Evolutionary conservation across 1,140 invertebrate genomes (phyloP).

Genomic region (Dreissena polymorpha): DNA sequence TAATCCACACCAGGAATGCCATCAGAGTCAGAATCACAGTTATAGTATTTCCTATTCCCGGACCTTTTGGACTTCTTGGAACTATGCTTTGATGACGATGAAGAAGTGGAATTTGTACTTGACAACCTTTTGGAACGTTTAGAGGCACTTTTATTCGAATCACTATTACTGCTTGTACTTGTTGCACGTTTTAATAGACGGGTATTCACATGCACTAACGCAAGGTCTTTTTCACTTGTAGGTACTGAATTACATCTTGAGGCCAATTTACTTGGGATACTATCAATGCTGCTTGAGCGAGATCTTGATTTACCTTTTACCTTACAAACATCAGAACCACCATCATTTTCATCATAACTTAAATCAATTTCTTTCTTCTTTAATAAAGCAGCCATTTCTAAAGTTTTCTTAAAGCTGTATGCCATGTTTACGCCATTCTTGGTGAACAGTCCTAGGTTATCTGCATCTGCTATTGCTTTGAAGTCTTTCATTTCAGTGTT

Average conservation of each 20-base stretch:
- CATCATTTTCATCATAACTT: slow-evolving; percentile 16
- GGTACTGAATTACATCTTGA: slow-evolving; percentile 22
- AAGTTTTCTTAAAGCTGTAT: too few species aligned
- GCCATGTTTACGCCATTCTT: too few species aligned
- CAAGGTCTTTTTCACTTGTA: slow-evolving; percentile 17
- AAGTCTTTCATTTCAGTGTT: neutral
- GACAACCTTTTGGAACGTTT: slow-evolving; percentile 45
- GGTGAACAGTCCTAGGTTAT: neutral
- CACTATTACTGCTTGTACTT: slow-evolving; percentile 14
- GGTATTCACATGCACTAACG: neutral
- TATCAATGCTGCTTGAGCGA: slow-evolving; percentile 26
- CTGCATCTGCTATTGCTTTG: neutral
- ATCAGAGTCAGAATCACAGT: slow-evolving; percentile 45
- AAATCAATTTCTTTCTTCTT: neutral
- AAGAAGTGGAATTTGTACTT: slow-evolving; percentile 20
- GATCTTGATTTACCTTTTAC: slow-evolving; percentile 14
- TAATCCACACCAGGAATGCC: slow-evolving; percentile 65
- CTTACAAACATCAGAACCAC: neutral
- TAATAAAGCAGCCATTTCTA: neutral
- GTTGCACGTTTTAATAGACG: neutral
- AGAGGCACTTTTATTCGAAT: slow-evolving; percentile 14
- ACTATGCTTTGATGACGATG: slow-evolving; percentile 32
- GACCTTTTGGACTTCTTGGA: slow-evolving; percentile 28
- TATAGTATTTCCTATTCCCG: slow-evolving; percentile 21
- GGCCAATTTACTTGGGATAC: slow-evolving; percentile 8